These are phyloP conservation scores for Lepidocyrtinus sp. DNA, from an alignment of 2,888 invertebrate genomes.

Conservation along the genomic window DNA sequence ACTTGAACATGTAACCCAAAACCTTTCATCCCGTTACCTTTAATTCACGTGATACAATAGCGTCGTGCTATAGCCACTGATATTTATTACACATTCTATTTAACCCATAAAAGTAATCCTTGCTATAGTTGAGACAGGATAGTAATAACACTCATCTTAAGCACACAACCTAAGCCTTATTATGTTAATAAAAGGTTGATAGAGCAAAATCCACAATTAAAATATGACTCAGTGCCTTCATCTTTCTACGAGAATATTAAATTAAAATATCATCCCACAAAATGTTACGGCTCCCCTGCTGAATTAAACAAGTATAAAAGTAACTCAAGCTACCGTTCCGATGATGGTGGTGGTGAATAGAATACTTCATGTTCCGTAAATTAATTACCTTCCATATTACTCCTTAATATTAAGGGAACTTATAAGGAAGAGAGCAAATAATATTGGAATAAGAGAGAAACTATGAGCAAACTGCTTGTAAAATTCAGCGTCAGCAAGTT, in stretches of 20 bases:
- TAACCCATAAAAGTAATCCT: neutral
- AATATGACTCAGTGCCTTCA: neutral
- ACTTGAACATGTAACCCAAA: no score
- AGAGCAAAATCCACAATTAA: neutral
- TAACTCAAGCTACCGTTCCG: neutral
- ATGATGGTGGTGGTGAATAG: neutral
- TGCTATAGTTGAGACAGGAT: neutral
- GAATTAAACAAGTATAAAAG: conserved; percentile 31
- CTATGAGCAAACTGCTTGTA: neutral
- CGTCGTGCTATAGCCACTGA: neutral
- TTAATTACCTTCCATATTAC: conserved; percentile 8
- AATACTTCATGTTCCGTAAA: neutral
- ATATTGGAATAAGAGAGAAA: neutral
- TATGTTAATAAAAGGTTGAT: neutral
- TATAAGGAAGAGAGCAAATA: neutral
- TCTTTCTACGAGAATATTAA: conserved; percentile 21
- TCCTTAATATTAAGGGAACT: neutral
- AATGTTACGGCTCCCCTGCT: conserved; percentile 20
- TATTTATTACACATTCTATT: neutral
- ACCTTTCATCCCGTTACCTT: no score
- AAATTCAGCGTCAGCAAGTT: neutral
- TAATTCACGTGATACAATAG: no score
- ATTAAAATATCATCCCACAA: conserved; percentile 18
- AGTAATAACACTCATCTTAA: neutral
- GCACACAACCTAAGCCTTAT: neutral